A percentile compares a stretch with the other conserved stretches of the same genome.
These are phyloP conservation scores for Callyntrura guangdongensis DNA, from an alignment of 2,888 invertebrate species.

Conservation along the genomic window DNA sequence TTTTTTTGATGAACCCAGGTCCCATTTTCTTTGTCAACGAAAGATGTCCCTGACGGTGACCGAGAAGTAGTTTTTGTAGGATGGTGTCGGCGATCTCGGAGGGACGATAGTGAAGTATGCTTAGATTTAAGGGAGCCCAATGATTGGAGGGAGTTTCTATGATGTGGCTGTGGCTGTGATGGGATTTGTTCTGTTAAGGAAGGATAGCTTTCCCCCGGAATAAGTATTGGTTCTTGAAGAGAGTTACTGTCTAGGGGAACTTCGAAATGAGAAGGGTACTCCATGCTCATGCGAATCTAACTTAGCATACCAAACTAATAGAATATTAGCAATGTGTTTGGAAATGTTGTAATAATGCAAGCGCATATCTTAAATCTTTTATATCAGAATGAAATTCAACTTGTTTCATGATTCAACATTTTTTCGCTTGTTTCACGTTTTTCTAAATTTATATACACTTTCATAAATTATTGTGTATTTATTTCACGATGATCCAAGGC, in stretches of 20 bases:
- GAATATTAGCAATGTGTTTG: no score
- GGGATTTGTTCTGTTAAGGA: no score
- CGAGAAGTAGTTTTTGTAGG: background rate
- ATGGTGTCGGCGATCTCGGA: background rate
- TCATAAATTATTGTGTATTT: no score
- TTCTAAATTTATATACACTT: no score
- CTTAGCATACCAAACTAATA: no score
- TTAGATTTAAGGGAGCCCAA: background rate
- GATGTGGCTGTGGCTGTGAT: background rate
- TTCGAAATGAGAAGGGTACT: background rate
- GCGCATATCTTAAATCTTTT: no score
- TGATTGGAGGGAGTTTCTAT: background rate
- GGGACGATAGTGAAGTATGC: background rate
- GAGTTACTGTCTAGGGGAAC: background rate
- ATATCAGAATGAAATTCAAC: no score
- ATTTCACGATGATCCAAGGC: no score
- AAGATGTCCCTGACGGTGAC: background rate
- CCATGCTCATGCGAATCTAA: no score
- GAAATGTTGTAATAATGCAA: no score
- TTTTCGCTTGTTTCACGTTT: no score
- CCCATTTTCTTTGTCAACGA: background rate
- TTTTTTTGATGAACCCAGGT: slow-evolving; percentile 50
- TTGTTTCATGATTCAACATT: no score
- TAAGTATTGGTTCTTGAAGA: background rate
- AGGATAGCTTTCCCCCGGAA: background rate